Conservation (phyloP, 2,797 vertebrate genomes). For the Meriones psammophilus region DNA sequence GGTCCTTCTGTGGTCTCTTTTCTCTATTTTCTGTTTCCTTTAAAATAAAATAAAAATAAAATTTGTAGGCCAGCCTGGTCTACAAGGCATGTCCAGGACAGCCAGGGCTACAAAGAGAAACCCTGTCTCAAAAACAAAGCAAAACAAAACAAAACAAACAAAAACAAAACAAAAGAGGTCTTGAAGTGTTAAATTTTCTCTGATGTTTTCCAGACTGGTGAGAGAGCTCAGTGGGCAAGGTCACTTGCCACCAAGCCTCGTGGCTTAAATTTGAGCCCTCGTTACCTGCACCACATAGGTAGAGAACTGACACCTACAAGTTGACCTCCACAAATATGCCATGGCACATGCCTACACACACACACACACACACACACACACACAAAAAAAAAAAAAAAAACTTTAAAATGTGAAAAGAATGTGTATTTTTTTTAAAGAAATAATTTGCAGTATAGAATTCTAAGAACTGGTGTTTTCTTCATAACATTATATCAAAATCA, state of each 20-base stretch:
- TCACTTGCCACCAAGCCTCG: background rate
- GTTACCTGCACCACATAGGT: background rate
- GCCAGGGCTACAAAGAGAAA: too few relatives aligned
- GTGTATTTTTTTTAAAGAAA: background rate
- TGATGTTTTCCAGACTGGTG: background rate
- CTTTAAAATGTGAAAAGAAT: background rate
- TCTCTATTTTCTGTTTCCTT: conserved; percentile 82
- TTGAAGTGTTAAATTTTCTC: background rate
- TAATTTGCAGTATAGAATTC: conserved; percentile 31
- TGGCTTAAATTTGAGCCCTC: background rate
- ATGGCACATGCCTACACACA: background rate
- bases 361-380: background rate
- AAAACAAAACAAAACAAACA: background rate
- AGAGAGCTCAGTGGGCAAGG: background rate
- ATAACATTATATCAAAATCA: background rate
- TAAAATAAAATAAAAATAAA: background rate
- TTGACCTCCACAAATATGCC: background rate
- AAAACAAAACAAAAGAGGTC: background rate
- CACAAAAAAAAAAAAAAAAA: too few relatives aligned
- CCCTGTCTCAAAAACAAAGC: too few relatives aligned
- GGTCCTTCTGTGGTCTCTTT: conserved; percentile 60
- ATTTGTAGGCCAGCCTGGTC: too few relatives aligned
- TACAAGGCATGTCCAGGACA: too few relatives aligned
- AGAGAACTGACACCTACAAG: background rate
- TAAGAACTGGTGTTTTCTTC: conserved; percentile 41